These are phyloP conservation scores for Piaya cayana DNA, from an alignment of 2,113 vertebrate species.

Conservation along the genomic window DNA sequence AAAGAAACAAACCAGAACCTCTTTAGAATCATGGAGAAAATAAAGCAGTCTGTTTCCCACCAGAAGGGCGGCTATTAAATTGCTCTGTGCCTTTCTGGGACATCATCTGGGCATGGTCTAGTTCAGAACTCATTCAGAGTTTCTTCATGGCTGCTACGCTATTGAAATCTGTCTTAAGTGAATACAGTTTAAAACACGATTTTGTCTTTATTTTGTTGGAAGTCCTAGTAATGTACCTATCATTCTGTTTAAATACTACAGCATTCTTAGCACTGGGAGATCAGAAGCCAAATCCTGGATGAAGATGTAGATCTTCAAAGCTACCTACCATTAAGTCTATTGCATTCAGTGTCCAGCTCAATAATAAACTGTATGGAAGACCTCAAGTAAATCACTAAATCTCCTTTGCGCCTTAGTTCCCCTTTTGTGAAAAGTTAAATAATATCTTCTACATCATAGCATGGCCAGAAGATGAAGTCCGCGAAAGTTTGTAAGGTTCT, in stretches of 20 bases:
- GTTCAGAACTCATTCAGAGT: background rate
- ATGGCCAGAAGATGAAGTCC: background rate
- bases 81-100: background rate
- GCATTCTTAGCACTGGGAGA: background rate
- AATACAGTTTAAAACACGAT: background rate
- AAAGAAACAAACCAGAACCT: constrained; percentile 73
- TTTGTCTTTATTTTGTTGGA: background rate
- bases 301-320: background rate
- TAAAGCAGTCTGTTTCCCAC: background rate
- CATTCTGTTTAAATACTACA: background rate
- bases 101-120: background rate
- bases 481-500: background rate
- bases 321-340: background rate
- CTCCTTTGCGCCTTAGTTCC: background rate
- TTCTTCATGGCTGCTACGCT: background rate
- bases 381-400: background rate
- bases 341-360: background rate
- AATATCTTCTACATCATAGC: background rate
- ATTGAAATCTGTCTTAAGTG: background rate
- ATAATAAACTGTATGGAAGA: background rate
- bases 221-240: background rate
- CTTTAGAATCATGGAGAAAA: constrained; percentile 34
- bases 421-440: background rate
- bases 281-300: background rate
- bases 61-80: background rate